Evolutionary conservation across 2,888 invertebrate species (phyloP).

Genomic region (Scaptomyza flava): DNA sequence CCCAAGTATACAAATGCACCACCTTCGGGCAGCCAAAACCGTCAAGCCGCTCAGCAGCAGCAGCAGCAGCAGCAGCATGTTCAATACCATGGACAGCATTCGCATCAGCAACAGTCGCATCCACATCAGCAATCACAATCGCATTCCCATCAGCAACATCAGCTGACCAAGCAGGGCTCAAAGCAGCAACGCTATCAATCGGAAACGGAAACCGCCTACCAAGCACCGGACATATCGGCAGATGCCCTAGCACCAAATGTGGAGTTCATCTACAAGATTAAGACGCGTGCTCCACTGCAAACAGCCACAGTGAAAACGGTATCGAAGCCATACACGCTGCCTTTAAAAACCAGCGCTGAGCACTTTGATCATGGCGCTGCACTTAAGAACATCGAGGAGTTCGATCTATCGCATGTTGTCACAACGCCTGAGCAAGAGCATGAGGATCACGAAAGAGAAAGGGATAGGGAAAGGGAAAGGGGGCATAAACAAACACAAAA

Average conservation of each 20-base stretch:
- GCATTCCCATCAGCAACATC: constrained; percentile 21
- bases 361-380: constrained; percentile 83
- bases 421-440: constrained; percentile 66
- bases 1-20: constrained; percentile 73
- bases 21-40: constrained; percentile 23
- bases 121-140: constrained; percentile 1
- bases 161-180: constrained; percentile 21
- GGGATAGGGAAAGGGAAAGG: neutral
- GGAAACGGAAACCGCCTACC: constrained; percentile 76
- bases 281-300: constrained; percentile 81
- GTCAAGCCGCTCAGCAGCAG: constrained; percentile 32
- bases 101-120: constrained; percentile 32
- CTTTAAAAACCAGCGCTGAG: constrained; percentile 67
- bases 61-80: constrained; percentile 40
- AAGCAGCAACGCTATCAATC: constrained; percentile 67
- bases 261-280: constrained; percentile 83
- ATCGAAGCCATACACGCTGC: constrained; percentile 78
- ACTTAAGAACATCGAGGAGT: constrained; percentile 82
- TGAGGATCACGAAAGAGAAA: constrained; percentile 20
- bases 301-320: constrained; percentile 82
- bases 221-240: constrained; percentile 59
- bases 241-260: constrained; percentile 82
- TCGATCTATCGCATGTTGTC: constrained; percentile 82
- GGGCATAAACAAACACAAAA: constrained; percentile 71
- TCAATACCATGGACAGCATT: constrained; percentile 32